These are phyloP conservation scores for Matsumyia berberina DNA, from an alignment of 2,888 invertebrate species.

Conservation along the genomic window DNA sequence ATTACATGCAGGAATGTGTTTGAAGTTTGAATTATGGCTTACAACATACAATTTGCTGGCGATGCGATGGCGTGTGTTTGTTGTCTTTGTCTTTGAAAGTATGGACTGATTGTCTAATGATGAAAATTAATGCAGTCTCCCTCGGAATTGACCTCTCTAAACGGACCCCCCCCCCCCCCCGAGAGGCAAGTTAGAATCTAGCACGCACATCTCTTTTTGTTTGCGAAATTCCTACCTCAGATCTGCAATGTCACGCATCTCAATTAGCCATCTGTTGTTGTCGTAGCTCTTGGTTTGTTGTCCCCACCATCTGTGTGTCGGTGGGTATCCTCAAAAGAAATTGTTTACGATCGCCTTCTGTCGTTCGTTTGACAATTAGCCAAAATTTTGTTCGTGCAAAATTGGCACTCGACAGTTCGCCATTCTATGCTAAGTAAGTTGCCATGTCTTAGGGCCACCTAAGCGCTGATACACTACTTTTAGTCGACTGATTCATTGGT, in stretches of 20 bases:
- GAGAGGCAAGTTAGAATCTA: no score
- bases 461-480: conserved; percentile 41
- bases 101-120: no score
- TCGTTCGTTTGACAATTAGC: conserved; percentile 56
- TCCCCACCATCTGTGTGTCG: conserved; percentile 39
- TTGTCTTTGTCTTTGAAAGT: no score
- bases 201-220: not conserved
- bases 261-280: conserved; percentile 69
- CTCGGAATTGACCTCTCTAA: no score
- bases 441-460: conserved; percentile 10
- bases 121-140: no score
- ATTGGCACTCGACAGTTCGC: conserved; percentile 33
- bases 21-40: not conserved
- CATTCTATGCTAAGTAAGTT: conserved; percentile 37
- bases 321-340: conserved; percentile 2
- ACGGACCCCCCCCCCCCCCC: no score
- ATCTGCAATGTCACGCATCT: conserved; percentile 44
- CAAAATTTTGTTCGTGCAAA: conserved; percentile 23
- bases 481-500: conserved; percentile 57
- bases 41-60: not conserved
- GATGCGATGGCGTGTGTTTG: not conserved
- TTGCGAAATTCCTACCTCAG: conserved; percentile 12
- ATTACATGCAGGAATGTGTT: conserved; percentile 20
- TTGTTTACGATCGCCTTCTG: conserved; percentile 37
- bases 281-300: conserved; percentile 36